Conservation (phyloP, 2,797 vertebrate species). For the Gadopsis bispinosus region DNA sequence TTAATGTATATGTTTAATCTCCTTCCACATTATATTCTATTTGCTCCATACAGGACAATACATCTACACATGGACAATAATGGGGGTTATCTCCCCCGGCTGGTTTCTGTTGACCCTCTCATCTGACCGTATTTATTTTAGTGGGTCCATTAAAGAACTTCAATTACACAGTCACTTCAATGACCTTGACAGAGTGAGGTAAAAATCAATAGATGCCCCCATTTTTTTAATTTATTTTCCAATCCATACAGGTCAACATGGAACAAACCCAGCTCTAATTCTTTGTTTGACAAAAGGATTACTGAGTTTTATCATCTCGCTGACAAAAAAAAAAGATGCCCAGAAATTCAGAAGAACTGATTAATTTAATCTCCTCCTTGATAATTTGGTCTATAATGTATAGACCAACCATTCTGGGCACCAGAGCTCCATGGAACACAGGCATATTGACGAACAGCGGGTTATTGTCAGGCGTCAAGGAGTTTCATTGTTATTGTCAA, state of each 20-base stretch:
- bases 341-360: constrained; percentile 57
- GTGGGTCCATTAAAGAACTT: constrained; percentile 67
- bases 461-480: constrained; percentile 56
- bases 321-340: constrained; percentile 55
- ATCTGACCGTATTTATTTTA: constrained; percentile 60
- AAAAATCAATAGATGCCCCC: constrained; percentile 71
- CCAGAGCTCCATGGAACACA: constrained; percentile 16
- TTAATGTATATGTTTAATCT: constrained; percentile 61
- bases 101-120: constrained; percentile 36
- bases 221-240: constrained; percentile 33
- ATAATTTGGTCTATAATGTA: constrained; percentile 62
- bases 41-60: constrained; percentile 23
- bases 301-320: constrained; percentile 57
- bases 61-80: constrained; percentile 23
- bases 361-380: constrained; percentile 66
- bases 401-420: constrained; percentile 50
- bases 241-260: constrained; percentile 41
- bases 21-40: constrained; percentile 31
- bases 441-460: constrained; percentile 37
- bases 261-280: constrained; percentile 47
- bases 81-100: constrained; percentile 42
- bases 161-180: constrained; percentile 71
- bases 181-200: constrained; percentile 76
- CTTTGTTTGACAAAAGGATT: constrained; percentile 60
- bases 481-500: constrained; percentile 52